Percentiles rank a stretch among this genome's conserved stretches.
These are phyloP conservation scores for Therioaphis trifolii DNA, from an alignment of 2,888 invertebrate genomes.

Conservation along the genomic window DNA sequence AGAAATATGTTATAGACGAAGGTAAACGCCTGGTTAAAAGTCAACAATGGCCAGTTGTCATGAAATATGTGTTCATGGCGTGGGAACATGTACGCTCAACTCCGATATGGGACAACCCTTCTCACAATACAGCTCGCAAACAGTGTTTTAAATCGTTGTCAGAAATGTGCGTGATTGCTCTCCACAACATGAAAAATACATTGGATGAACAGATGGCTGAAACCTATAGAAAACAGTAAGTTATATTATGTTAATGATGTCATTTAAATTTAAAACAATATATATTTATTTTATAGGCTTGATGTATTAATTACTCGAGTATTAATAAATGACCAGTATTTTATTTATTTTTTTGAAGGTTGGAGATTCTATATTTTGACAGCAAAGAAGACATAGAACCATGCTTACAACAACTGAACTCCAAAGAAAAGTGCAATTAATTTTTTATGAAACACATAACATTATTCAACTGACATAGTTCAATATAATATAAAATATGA, in stretches of 20 bases:
- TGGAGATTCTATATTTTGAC: not conserved
- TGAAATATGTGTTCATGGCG: slow-evolving; percentile 79
- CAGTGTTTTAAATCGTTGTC: slow-evolving; percentile 79
- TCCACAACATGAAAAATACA: slow-evolving; percentile 71
- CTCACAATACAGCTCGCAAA: slow-evolving; percentile 77
- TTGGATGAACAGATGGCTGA: slow-evolving; percentile 66
- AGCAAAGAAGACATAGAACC: not conserved
- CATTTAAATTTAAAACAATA: too few species aligned
- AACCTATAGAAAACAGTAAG: slow-evolving; percentile 63
- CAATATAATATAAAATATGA: too few species aligned
- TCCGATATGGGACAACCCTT: slow-evolving; percentile 80
- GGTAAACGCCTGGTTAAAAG: slow-evolving; percentile 77
- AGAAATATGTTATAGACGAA: slow-evolving; percentile 75
- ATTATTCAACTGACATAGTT: too few species aligned
- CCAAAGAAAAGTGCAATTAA: not conserved
- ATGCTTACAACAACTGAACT: not conserved
- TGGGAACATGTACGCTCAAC: slow-evolving; percentile 79
- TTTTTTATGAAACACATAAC: too few species aligned
- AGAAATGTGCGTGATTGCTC: slow-evolving; percentile 73
- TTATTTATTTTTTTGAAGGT: not conserved
- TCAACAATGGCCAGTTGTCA: slow-evolving; percentile 79
- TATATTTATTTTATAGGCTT: too few species aligned
- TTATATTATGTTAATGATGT: not conserved
- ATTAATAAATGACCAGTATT: not conserved
- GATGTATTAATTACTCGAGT: too few species aligned